Evolutionary conservation across 1,140 invertebrate genomes (phyloP).

Genomic region (Drosophila suzukii): DNA sequence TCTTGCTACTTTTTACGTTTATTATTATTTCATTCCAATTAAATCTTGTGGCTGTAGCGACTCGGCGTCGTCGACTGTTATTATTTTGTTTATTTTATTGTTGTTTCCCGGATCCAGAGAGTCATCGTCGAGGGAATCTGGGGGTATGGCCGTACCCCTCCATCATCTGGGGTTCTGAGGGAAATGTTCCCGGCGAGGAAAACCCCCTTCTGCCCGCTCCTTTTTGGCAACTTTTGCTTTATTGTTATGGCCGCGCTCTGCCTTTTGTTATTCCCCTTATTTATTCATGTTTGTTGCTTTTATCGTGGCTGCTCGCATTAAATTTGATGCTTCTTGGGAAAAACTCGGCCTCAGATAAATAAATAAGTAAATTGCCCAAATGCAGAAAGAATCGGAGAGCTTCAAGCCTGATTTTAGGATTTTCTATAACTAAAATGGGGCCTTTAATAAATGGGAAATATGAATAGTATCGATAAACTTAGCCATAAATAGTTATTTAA

Average conservation of each 20-base stretch:
- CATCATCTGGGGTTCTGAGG: background rate
- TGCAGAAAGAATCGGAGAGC: slow-evolving; percentile 12
- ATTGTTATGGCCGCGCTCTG: slow-evolving; percentile 52
- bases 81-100: slow-evolving; percentile 56
- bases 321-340: slow-evolving; percentile 70
- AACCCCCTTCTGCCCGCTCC: slow-evolving; percentile 1
- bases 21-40: slow-evolving; percentile 83
- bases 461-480: background rate
- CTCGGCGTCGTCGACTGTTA: slow-evolving; percentile 40
- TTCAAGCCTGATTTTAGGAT: slow-evolving; percentile 5
- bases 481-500: background rate
- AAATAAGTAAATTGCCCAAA: slow-evolving; percentile 67
- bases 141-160: too few relatives aligned
- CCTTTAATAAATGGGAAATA: too few relatives aligned
- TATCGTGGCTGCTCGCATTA: slow-evolving; percentile 57
- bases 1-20: slow-evolving; percentile 70
- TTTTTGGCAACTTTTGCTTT: slow-evolving; percentile 66
- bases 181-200: slow-evolving; percentile 23
- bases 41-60: slow-evolving; percentile 66
- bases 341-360: slow-evolving; percentile 56
- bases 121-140: slow-evolving; percentile 36
- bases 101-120: slow-evolving; percentile 14
- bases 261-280: slow-evolving; percentile 50
- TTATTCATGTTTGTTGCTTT: slow-evolving; percentile 61
- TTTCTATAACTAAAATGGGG: background rate